Evolutionary conservation across 2,113 vertebrate species (phyloP).

Genomic region (Brachypteracias leptosomus): DNA sequence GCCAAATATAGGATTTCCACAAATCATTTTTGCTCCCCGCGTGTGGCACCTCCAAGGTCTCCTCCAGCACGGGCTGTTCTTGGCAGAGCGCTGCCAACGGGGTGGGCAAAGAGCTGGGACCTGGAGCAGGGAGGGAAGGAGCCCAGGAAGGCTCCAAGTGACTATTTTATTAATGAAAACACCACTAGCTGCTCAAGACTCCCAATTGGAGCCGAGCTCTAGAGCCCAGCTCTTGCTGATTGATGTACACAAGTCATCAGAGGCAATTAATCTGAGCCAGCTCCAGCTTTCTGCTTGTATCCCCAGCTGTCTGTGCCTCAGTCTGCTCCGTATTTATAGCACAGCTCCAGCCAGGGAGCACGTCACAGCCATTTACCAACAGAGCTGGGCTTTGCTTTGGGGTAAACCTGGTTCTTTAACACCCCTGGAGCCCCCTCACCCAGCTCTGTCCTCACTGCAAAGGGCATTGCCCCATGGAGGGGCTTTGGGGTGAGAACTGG

Average conservation of each 20-base stretch:
- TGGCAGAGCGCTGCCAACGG: background rate
- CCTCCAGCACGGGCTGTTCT: background rate
- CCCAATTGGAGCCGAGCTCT: background rate
- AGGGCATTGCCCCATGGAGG: too few species aligned
- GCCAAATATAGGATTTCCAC: background rate
- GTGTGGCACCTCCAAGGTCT: background rate
- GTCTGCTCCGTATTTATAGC: fast-evolving
- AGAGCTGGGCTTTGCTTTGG: background rate
- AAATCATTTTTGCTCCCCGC: background rate
- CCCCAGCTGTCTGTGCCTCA: background rate
- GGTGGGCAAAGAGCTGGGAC: background rate
- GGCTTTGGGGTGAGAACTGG: too few species aligned
- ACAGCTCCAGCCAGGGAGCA: background rate
- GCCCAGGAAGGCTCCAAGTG: background rate
- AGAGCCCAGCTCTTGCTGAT: background rate
- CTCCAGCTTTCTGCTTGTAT: background rate
- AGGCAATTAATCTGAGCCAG: background rate
- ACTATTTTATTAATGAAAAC: background rate
- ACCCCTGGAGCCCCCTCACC: background rate
- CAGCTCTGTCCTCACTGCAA: too few species aligned
- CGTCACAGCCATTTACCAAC: background rate
- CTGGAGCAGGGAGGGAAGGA: background rate
- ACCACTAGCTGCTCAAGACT: background rate
- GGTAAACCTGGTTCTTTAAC: background rate
- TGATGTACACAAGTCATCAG: background rate